Evolutionary conservation across 2,888 invertebrate genomes (phyloP).

Genomic region (Serripes groenlandicus): DNA sequence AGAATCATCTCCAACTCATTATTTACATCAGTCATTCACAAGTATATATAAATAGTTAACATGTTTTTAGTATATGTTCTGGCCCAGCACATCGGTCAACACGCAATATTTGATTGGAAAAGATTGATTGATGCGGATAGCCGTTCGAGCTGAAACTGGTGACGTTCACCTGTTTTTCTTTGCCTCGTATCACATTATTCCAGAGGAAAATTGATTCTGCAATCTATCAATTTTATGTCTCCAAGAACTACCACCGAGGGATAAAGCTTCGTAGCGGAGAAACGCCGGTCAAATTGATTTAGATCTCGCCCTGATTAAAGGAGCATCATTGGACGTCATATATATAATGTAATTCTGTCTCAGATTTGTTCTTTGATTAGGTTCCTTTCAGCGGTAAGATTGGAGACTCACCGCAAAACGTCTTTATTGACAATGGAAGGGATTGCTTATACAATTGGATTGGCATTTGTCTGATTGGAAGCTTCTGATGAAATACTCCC

Average conservation of each 20-base stretch:
- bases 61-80: too few relatives aligned
- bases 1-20: too few relatives aligned
- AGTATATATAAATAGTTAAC: too few relatives aligned
- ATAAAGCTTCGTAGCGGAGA: slow-evolving; percentile 21
- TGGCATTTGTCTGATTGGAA: slow-evolving; percentile 13
- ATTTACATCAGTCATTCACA: too few relatives aligned
- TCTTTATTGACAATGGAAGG: slow-evolving; percentile 21
- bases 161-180: too few relatives aligned
- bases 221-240: slow-evolving; percentile 62
- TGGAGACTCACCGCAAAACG: slow-evolving; percentile 1
- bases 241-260: slow-evolving; percentile 52
- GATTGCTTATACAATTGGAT: slow-evolving; percentile 8
- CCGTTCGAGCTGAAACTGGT: too few relatives aligned
- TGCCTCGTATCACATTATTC: slow-evolving; percentile 7
- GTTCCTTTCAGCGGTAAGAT: slow-evolving; percentile 20
- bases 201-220: slow-evolving; percentile 27
- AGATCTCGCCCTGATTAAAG: slow-evolving; percentile 56
- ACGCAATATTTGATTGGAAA: too few relatives aligned
- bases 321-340: slow-evolving; percentile 45
- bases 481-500: slow-evolving; percentile 2
- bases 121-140: too few relatives aligned
- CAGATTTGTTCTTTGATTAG: slow-evolving; percentile 29
- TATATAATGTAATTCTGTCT: slow-evolving; percentile 37
- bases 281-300: slow-evolving; percentile 57
- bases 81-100: too few relatives aligned